Evolutionary conservation across 1,140 invertebrate species (phyloP).

Genomic region (Magallana gigas): DNA sequence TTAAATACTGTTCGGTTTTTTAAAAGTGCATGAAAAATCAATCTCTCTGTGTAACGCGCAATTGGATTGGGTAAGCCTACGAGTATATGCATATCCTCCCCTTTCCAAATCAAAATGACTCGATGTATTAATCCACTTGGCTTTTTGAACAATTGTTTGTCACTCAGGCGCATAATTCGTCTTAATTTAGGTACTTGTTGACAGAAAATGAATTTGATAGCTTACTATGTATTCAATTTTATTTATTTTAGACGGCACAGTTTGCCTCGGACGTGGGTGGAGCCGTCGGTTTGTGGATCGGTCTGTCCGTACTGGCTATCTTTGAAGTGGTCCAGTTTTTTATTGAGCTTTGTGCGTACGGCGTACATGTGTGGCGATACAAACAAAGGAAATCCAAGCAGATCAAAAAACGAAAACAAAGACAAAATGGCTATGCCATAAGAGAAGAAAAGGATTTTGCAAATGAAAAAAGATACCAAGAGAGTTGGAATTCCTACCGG

Average conservation of each 20-base stretch:
- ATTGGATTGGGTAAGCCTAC: no score
- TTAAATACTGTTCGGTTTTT: no score
- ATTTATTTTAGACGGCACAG: constrained; percentile 61
- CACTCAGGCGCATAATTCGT: no score
- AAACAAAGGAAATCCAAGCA: neutral
- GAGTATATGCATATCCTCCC: no score
- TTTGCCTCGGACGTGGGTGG: constrained; percentile 71
- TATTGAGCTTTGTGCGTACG: constrained; percentile 51
- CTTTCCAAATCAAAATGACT: no score
- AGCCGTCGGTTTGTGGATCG: constrained; percentile 68
- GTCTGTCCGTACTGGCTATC: constrained; percentile 64
- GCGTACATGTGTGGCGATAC: constrained; percentile 33
- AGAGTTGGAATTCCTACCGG: neutral
- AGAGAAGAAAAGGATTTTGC: neutral
- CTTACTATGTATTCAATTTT: neutral
- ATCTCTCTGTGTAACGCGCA: no score
- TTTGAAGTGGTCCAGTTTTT: constrained; percentile 64
- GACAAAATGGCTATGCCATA: neutral
- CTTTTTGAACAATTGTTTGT: no score
- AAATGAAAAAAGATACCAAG: neutral
- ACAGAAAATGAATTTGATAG: no score
- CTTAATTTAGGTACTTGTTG: no score
- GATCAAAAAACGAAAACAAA: neutral
- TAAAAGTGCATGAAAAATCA: no score
- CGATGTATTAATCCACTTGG: no score